Base-by-base conservation (phyloP, 2,113 vertebrate genomes). In the Chroicocephalus ridibundus region DNA sequence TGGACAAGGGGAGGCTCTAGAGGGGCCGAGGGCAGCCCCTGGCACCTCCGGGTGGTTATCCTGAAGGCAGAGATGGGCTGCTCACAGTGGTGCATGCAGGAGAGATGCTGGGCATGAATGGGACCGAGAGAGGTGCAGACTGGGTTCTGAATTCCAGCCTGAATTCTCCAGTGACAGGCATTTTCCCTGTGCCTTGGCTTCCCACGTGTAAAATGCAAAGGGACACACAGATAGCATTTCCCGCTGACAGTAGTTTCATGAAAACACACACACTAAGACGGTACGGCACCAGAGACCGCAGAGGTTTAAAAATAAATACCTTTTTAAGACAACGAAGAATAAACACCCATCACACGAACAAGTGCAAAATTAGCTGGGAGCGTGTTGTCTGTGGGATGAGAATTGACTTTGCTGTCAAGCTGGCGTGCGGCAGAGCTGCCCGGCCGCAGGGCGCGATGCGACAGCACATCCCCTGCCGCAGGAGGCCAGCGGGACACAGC, bases 241-340 rank as follows among this genome's bases (percentile, higher is more conserved):
- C 44, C 1, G 0, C 26, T 26, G 76, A 55, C 54, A 29, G 66
- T 1, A n/a, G 47, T 34, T 80, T 58, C 70, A 6, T 1, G 29
- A 40, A 60, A 75, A 85, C 31, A 34, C 34, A 18, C 5, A 60
- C 26, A n/a, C 34, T 26, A 51, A 92, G 72, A 65, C 61, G 20
- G 13, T 29, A 29, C 0, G 14, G 84, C 84, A 93, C 74, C 84
- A 95, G 89, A 65, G 54, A 80, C 66, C 61, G 54, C 42, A 93
- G 57, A 82, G 31, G 44, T 61, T 90, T 82, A 94, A 94, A 94
- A 93, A 94, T 74, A 95, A 94, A 42, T 26, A 94, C 66, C 90
- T 95, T 79, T 80, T 86, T 25, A 93, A 88, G 66, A 96, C 75
- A 95, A 91, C 68, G 78, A 95, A 85, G 54, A 91, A 88, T 80